Percentiles rank a stretch among this genome's conserved stretches.
These are phyloP conservation scores for Poicephalus gulielmi DNA, from an alignment of 2,113 vertebrate species.

Conservation along the genomic window DNA sequence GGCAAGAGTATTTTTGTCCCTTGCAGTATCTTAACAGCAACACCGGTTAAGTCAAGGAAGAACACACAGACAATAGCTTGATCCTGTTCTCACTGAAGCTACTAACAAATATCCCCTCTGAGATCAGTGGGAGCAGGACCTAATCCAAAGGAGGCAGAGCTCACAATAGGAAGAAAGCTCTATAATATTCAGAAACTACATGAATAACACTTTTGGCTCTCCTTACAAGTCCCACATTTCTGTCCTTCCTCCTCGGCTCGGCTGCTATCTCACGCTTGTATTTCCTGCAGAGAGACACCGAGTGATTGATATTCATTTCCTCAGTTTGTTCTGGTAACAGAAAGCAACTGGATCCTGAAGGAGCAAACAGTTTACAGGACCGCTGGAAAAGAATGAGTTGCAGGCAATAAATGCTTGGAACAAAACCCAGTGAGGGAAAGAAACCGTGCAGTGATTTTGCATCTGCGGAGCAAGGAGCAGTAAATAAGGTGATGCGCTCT, in stretches of 20 bases:
- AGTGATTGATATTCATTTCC: conserved; percentile 32
- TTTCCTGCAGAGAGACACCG: conserved; percentile 34
- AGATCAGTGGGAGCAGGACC: neutral
- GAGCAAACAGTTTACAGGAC: neutral
- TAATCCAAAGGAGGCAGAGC: neutral
- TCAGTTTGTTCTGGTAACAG: neutral
- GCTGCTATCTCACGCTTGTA: conserved; percentile 6
- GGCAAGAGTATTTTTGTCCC: neutral
- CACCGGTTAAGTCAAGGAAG: neutral
- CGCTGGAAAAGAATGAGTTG: neutral
- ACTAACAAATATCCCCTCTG: neutral
- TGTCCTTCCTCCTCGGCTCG: conserved; percentile 11
- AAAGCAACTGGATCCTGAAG: neutral
- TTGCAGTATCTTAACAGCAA: neutral
- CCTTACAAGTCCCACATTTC: neutral
- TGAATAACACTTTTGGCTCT: neutral
- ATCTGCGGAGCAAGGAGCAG: neutral
- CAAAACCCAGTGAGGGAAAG: neutral
- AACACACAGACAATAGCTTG: neutral
- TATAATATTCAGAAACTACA: neutral
- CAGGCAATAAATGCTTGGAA: neutral
- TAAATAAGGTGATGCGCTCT: neutral
- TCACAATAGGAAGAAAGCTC: neutral
- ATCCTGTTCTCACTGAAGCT: neutral
- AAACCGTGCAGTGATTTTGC: neutral